phyloP scores from a whole-genome alignment of 2,797 vertebrate genomes.

The Galaxias olidus region DNA sequence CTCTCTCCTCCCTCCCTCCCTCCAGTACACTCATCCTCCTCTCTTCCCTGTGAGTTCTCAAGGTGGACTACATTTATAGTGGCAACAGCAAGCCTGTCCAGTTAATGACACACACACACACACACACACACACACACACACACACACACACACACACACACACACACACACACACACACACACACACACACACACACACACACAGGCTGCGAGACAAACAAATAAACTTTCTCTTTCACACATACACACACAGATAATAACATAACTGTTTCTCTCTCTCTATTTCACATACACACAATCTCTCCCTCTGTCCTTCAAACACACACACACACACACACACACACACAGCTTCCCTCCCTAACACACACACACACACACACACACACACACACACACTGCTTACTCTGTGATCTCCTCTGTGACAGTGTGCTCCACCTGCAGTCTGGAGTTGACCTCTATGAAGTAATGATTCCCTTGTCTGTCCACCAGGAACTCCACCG shows the following conservation, averaged over 20 bases:
- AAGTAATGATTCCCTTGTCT: slow-evolving; percentile 87
- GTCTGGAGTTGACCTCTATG: slow-evolving; percentile 96
- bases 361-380: not conserved
- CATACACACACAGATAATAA: not conserved
- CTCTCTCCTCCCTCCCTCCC: slow-evolving; percentile 5
- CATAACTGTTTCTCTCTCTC: no score
- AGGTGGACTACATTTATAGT: not conserved
- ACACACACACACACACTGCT: slow-evolving; percentile 55
- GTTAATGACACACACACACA: not conserved
- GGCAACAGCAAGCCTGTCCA: not conserved
- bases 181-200: slow-evolving; percentile 14
- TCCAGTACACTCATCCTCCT: slow-evolving; percentile 23
- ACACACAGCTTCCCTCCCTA: not conserved
- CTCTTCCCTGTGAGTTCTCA: slow-evolving; percentile 23
- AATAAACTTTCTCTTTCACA: not conserved
- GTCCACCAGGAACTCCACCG: slow-evolving; percentile 94
- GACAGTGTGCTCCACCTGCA: slow-evolving; percentile 96
- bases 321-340: not conserved
- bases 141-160: slow-evolving; percentile 19
- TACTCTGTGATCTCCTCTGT: slow-evolving; percentile 95
- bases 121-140: slow-evolving; percentile 14
- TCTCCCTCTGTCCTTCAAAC: not conserved
- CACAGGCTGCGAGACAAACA: not conserved
- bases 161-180: not conserved
- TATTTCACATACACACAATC: no score